Base-by-base conservation (phyloP, 2,888 invertebrate species). In the Criorhina ranunculi region DNA sequence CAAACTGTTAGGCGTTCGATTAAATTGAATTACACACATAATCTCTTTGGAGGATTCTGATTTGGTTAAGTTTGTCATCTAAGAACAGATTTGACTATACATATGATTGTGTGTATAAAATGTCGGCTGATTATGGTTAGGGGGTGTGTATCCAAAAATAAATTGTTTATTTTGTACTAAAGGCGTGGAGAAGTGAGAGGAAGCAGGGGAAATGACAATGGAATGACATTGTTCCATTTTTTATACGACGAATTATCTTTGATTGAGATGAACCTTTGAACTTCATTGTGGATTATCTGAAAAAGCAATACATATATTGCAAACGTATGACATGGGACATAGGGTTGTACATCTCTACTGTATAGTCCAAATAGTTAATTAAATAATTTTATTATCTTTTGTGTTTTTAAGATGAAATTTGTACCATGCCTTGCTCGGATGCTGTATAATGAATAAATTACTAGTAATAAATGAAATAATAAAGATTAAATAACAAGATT, bases 131-230 rank as follows among this genome's bases (percentile, higher is more conserved):
- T n/a, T n/a, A n/a, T n/a, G n/a, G n/a, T n/a, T n/a, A n/a, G 46
- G 62, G 62, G 55, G 70, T 64, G 46, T 75, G 57, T 66, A 57
- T 75, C 66, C 59, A 49, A 67, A 67, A 76, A 67, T 76, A 76
- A 66, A 51, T 24, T 76, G 46, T 53, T 73, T 51, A 40, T 42
- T 76, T 33, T 24, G 51, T 15, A 31, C 31, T n/a, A n/a, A 24
- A n/a, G 5, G n/a, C 12, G 19, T 15, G 6, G 17, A 0, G n/a
- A 31, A 24, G 49, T 6, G 19, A 11, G 11, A n/a, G 11, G 31
- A 53, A 44, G 31, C 40, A 11, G 11, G 9, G 11, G 31, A 53
- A 44, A 40, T 49, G 46, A 51, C 59, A 76, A 46, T 67, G 67
- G 51, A 33, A 76, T 67, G 59, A 59, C 67, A 76, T 67, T 67